Evolutionary conservation across 1,140 invertebrate species (phyloP), one percentile per base, ranked within the genome.

Genomic region (Drosophila lacteicornis): DNA sequence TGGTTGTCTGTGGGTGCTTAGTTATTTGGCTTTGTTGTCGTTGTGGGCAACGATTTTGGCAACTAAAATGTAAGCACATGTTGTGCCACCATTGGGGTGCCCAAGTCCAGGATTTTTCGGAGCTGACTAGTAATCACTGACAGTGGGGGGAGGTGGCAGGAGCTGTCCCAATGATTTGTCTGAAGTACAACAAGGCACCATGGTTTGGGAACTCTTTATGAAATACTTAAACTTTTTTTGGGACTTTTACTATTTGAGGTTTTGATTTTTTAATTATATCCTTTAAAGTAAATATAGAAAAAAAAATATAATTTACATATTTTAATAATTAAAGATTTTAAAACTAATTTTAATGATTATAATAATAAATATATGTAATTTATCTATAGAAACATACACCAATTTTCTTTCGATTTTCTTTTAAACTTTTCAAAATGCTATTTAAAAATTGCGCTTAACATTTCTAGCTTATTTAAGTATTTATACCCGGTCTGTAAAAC

Each of bases 61-160:
- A 82, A 82, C 83, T 84, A 65, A 82, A 80, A 74, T 73, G 75
- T 81, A 79, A 82, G 79, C 79, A 82, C 75, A 74, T 77, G 79
- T 81, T 81, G 47, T 73, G 59, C 36, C 33, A 55, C 17, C 15
- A 38, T 8, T 71, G 53, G 38, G 67, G 69, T 75, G 56, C 45
- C 70, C 19, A 58, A 53, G 46, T 77, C 57, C 58, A 27, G 36
- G 45, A 55, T 55, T 17, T 46, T 55, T 25, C 19, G n/a, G 15
- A n/a, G 25, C 19, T 27, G 9, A 17, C 19, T 13, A 11, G 15
- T 19, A 42, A 43, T 61, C 25, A 42, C 50, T 56, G 15, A 17
- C 50, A 42, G 25, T 15, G 40, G 43, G 49, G 47, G 25, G 13
- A 68, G 50, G 42, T 74, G 71, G 22, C 36, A 55, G 42, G n/a